These are phyloP conservation scores for Xiphophorus couchianus DNA, from an alignment of 2,113 vertebrate genomes.

Conservation along the genomic window DNA sequence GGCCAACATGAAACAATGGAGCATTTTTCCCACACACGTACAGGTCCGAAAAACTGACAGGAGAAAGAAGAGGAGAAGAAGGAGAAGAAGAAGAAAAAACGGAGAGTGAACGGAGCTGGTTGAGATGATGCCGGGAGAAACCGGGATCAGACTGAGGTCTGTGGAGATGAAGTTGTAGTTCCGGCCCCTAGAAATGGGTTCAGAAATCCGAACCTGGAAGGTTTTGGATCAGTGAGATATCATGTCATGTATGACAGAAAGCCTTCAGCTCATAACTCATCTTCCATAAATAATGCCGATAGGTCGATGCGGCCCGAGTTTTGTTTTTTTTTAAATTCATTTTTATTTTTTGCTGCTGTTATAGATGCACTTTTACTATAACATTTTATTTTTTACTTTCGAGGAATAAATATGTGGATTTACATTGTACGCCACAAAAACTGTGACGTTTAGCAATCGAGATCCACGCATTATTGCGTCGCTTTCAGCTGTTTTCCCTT, in stretches of 20 bases:
- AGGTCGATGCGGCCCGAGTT: too few relatives aligned
- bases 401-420: not conserved
- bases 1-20: slow-evolving; percentile 59
- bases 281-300: not conserved
- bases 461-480: not conserved
- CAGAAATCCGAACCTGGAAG: not conserved
- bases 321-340: too few relatives aligned
- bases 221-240: not conserved
- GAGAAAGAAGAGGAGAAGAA: too few relatives aligned
- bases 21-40: slow-evolving; percentile 60
- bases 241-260: not conserved
- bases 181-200: too few relatives aligned
- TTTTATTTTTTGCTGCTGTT: too few relatives aligned
- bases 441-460: not conserved
- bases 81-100: too few relatives aligned
- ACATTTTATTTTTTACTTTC: not conserved
- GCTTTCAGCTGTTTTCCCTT: too few relatives aligned
- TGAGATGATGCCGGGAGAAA: too few relatives aligned
- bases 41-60: slow-evolving; percentile 5
- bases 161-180: too few relatives aligned
- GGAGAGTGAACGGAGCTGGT: not conserved
- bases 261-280: not conserved
- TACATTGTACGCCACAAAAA: not conserved
- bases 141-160: too few relatives aligned
- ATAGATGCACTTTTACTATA: not conserved